A percentile compares a stretch with the other conserved stretches of the same genome.
These are phyloP conservation scores for Chrysopa pallens DNA, from an alignment of 1,140 invertebrate species.

Conservation along the genomic window DNA sequence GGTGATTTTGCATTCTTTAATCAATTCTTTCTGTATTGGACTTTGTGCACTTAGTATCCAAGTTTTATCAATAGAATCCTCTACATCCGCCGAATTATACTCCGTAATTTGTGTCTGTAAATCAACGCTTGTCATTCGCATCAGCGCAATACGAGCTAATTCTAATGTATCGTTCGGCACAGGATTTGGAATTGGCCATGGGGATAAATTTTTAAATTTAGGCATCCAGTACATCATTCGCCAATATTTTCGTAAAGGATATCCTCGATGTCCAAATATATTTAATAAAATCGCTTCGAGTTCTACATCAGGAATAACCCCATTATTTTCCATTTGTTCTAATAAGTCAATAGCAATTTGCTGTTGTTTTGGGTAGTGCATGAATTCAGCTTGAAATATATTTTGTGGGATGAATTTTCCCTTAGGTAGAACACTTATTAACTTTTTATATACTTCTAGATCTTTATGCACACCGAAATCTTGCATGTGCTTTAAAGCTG, in stretches of 20 bases:
- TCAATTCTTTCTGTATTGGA: conserved; percentile 50
- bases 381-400: conserved; percentile 67
- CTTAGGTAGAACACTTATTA: conserved; percentile 86
- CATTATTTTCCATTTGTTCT: conserved; percentile 79
- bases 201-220: conserved; percentile 83
- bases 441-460: conserved; percentile 74
- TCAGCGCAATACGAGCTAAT: conserved; percentile 70
- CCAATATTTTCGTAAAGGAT: conserved; percentile 66
- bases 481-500: conserved; percentile 74
- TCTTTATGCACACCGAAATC: conserved; percentile 82
- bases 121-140: conserved; percentile 78
- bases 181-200: conserved; percentile 66
- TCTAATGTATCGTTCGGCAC: conserved; percentile 55
- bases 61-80: conserved; percentile 69
- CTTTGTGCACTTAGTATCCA: conserved; percentile 89
- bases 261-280: conserved; percentile 64
- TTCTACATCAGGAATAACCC: conserved; percentile 80
- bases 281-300: conserved; percentile 63
- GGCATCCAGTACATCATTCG: conserved; percentile 98
- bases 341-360: conserved; percentile 73
- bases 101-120: conserved; percentile 25
- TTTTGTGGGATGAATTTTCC: conserved; percentile 71
- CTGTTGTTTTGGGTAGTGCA: conserved; percentile 91
- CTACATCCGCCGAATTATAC: conserved; percentile 32
- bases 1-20: conserved; percentile 47